Evolutionary conservation across 2,113 vertebrate species (phyloP).

Genomic region (Rissa tridactyla): DNA sequence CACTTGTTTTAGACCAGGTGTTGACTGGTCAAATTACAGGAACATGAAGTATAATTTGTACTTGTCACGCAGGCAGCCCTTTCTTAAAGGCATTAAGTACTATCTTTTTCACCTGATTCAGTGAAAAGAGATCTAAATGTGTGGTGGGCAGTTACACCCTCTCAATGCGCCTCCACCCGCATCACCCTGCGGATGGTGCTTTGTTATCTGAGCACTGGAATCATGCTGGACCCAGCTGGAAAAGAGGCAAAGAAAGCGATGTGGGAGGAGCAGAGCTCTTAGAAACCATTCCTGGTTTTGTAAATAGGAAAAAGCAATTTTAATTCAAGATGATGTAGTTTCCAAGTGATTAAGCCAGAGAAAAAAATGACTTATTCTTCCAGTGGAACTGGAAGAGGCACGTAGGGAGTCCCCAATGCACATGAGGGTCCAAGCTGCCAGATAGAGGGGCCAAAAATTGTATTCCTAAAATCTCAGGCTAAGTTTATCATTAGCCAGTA

Average conservation of each 20-base stretch:
- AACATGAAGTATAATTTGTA: constrained; percentile 56
- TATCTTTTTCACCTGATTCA: constrained; percentile 48
- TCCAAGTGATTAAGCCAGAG: constrained; percentile 30
- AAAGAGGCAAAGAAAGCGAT: constrained; percentile 17
- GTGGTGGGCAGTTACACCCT: background rate
- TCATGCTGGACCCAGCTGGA: constrained; percentile 11
- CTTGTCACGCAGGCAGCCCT: constrained; percentile 41
- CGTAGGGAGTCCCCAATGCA: background rate
- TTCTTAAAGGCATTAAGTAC: constrained; percentile 27
- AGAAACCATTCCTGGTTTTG: constrained; percentile 30
- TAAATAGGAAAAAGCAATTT: constrained; percentile 48
- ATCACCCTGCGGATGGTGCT: background rate
- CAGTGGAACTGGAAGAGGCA: constrained; percentile 10
- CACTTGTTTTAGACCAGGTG: constrained; percentile 53
- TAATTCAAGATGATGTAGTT: constrained; percentile 24
- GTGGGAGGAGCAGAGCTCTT: background rate
- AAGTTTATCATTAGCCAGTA: background rate
- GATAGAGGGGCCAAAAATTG: background rate
- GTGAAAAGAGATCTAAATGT: constrained; percentile 39
- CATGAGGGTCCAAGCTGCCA: background rate
- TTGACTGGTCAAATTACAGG: constrained; percentile 57
- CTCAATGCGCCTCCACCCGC: background rate
- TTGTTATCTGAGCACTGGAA: constrained; percentile 31
- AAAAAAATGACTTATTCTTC: constrained; percentile 31
- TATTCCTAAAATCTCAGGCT: background rate